Percentiles rank a stretch among this genome's conserved stretches.
Evolutionary conservation across 1,140 invertebrate species (phyloP).

Genomic region (Brachystomella parvula): DNA sequence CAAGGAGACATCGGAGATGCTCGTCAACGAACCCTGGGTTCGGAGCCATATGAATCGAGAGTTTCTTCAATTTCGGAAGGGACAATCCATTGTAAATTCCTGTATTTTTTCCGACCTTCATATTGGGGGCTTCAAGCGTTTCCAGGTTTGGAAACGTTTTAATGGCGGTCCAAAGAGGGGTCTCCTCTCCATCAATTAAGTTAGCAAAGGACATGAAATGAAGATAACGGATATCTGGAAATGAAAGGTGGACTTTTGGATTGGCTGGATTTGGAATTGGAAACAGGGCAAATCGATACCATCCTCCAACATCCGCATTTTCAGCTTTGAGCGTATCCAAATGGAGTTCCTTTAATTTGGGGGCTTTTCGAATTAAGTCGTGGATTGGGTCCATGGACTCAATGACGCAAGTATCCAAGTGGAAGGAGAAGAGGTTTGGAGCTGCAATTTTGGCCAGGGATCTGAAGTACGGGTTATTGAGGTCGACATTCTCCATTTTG

Average conservation of each 20-base stretch:
- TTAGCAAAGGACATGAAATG: neutral
- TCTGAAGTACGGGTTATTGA: neutral
- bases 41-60: neutral
- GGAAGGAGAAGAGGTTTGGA: neutral
- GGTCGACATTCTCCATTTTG: neutral
- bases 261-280: neutral
- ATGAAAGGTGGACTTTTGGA: neutral
- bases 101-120: neutral
- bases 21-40: no score
- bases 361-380: neutral
- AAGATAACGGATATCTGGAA: neutral
- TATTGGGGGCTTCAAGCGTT: neutral
- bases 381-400: constrained; percentile 1
- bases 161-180: neutral
- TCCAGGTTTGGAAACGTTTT: constrained; percentile 2
- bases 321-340: no score
- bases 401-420: constrained; percentile 1
- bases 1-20: no score
- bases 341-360: no score
- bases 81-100: neutral
- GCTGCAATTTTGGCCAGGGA: neutral
- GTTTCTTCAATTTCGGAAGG: neutral
- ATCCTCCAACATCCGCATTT: no score
- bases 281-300: neutral
- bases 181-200: neutral